Base-by-base conservation (phyloP, 2,113 vertebrate genomes). In the Hypomesus transpacificus region DNA sequence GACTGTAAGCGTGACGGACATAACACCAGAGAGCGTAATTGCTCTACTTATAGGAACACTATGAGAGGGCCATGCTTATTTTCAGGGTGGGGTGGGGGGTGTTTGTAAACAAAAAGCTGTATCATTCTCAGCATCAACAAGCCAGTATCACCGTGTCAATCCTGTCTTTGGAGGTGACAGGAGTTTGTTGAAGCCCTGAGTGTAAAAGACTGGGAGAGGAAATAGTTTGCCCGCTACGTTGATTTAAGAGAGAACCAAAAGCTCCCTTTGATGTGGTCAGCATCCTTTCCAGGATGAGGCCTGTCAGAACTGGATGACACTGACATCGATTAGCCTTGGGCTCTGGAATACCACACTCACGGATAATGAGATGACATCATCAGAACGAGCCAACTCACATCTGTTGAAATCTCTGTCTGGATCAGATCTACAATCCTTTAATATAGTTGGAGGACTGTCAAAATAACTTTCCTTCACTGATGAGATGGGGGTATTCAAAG, bases 341-440 rank as follows among this genome's bases (percentile, higher is more conserved):
- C 65, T 50, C 76, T 77, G 78, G 31, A 82, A 71, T 77, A 31
- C 57, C 4, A 61, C 63, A 59, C 54, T 52, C 28, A 2, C 28
- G 0, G 71, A 65, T 86, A 75, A 62, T 86, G 81, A 88, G 84
- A 87, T 86, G 21, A 24, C 2, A 75, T 52, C 21, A n/a, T 65
- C 20, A 34, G 46, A 79, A 82, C 70, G 70, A 54, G 76, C 11
- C 58, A 74, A 21, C 66, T 76, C 50, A 76, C 73, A 75, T 54
- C 60, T 61, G 57, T 60, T 80, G 60, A 74, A 67, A 81, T 54
- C 11, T 39, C 24, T 64, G 57, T 59, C n/a, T 77, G 68, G 53
- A 66, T 60, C 28, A 56, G 50, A 61, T 20, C 34, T 31, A 1
- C n/a, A 46, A 46, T 46, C 39, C 39, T 46, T 46, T 46, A 46